Evolutionary conservation across 2,113 vertebrate species (phyloP).

Genomic region (Phyllopteryx taeniolatus): DNA sequence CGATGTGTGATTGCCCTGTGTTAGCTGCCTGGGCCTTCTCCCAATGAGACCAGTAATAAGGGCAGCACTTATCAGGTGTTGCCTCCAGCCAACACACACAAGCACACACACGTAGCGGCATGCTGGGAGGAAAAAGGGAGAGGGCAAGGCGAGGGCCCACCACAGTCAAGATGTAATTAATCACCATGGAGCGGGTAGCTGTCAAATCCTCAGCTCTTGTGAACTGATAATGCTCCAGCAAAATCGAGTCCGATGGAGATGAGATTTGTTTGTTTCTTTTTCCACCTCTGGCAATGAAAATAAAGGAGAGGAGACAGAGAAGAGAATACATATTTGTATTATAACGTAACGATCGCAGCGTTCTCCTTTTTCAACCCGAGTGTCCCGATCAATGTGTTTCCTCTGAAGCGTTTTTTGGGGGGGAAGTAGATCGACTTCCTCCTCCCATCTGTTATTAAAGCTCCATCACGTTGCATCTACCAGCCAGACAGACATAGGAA

Average conservation of each 20-base stretch:
- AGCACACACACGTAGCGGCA: constrained; percentile 70
- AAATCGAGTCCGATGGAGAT: constrained; percentile 97
- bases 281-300: constrained; percentile 82
- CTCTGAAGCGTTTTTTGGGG: constrained; percentile 58
- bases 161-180: constrained; percentile 97
- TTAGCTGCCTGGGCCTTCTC: constrained; percentile 69
- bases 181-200: constrained; percentile 93
- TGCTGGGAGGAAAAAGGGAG: constrained; percentile 25
- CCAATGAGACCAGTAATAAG: constrained; percentile 94
- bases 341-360: constrained; percentile 75
- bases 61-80: constrained; percentile 89
- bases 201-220: constrained; percentile 94
- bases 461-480: constrained; percentile 38
- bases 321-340: constrained; percentile 71
- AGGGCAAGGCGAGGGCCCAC: constrained; percentile 84
- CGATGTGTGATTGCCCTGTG: constrained; percentile 50
- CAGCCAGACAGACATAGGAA: constrained; percentile 37
- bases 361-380: constrained; percentile 74
- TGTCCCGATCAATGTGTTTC: constrained; percentile 74
- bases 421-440: not conserved
- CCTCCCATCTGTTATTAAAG: constrained; percentile 54
- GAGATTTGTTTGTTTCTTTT: constrained; percentile 79
- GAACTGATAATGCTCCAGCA: constrained; percentile 95
- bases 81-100: constrained; percentile 85
- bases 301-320: constrained; percentile 21